phyloP scores from a whole-genome alignment of 1,140 invertebrate species.

The Hyphantria cunea region DNA sequence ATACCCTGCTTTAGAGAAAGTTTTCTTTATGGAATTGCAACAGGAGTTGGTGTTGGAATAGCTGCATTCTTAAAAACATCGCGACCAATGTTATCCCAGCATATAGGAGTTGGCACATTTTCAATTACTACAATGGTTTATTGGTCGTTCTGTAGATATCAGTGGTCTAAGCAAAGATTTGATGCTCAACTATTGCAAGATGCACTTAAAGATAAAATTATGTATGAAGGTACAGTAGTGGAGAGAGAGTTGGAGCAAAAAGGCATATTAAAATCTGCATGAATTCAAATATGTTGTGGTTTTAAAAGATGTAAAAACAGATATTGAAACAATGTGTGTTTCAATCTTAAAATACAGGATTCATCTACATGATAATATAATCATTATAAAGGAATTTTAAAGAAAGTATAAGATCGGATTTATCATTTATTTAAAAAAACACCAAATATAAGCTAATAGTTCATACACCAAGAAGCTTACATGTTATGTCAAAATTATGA shows the following conservation, averaged over 20 bases:
- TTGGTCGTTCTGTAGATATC: slow-evolving; percentile 82
- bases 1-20: slow-evolving; percentile 86
- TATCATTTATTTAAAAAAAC: too few relatives aligned
- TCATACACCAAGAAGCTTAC: too few relatives aligned
- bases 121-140: slow-evolving; percentile 80
- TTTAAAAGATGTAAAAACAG: too few relatives aligned
- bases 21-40: slow-evolving; percentile 83
- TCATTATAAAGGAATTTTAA: too few relatives aligned
- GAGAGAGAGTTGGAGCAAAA: slow-evolving; percentile 69
- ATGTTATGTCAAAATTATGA: too few relatives aligned
- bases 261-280: slow-evolving; percentile 67
- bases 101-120: slow-evolving; percentile 82
- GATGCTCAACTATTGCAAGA: slow-evolving; percentile 78
- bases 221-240: slow-evolving; percentile 75
- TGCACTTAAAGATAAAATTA: slow-evolving; percentile 72
- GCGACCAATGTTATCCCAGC: slow-evolving; percentile 76
- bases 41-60: slow-evolving; percentile 83
- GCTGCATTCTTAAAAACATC: slow-evolving; percentile 85
- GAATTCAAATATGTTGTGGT: slow-evolving; percentile 6
- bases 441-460: too few relatives aligned
- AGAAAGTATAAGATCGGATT: too few relatives aligned
- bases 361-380: too few relatives aligned
- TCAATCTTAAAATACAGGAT: too few relatives aligned
- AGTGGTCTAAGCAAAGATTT: slow-evolving; percentile 79
- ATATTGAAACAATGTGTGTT: too few relatives aligned